A percentile compares a stretch with the other conserved stretches of the same genome.
Evolutionary conservation across 2,888 invertebrate genomes (phyloP).

Genomic region (Drosophila meridiana): DNA sequence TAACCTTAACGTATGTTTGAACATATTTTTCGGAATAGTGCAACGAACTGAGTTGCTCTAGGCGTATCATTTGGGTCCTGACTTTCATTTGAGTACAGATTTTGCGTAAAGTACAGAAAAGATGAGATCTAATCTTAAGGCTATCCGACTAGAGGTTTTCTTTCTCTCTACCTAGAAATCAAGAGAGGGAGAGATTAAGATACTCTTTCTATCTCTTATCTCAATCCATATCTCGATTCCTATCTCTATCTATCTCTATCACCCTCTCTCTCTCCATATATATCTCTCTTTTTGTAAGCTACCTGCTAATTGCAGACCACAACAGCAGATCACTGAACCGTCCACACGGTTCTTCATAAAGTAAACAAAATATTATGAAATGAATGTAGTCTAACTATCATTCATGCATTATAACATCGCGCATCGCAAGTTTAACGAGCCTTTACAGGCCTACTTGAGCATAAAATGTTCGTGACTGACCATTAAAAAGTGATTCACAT

Average conservation of each 20-base stretch:
- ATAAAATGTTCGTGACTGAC: conserved; percentile 36
- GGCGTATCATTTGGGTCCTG: too few relatives aligned
- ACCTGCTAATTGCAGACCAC: neutral
- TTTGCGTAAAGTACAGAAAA: too few relatives aligned
- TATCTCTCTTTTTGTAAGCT: neutral
- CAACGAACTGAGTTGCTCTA: too few relatives aligned
- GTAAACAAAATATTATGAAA: conserved; percentile 8
- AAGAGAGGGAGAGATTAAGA: too few relatives aligned
- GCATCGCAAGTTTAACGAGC: conserved; percentile 13
- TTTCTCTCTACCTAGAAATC: neutral
- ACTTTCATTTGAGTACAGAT: too few relatives aligned
- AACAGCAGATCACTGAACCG: conserved; percentile 19
- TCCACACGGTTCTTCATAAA: conserved; percentile 31
- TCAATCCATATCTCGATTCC: neutral
- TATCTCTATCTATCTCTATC: neutral
- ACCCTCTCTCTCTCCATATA: neutral
- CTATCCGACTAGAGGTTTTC: too few relatives aligned
- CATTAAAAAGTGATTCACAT: conserved; percentile 14
- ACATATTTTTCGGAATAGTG: too few relatives aligned
- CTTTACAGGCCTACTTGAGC: conserved; percentile 52
- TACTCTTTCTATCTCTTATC: neutral
- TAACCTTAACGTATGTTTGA: too few relatives aligned
- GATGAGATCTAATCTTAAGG: too few relatives aligned
- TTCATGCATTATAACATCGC: conserved; percentile 8
- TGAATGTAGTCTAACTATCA: conserved; percentile 7